Base-by-base conservation (phyloP, 1,140 invertebrate species). In the Scaptomyza graminum region DNA sequence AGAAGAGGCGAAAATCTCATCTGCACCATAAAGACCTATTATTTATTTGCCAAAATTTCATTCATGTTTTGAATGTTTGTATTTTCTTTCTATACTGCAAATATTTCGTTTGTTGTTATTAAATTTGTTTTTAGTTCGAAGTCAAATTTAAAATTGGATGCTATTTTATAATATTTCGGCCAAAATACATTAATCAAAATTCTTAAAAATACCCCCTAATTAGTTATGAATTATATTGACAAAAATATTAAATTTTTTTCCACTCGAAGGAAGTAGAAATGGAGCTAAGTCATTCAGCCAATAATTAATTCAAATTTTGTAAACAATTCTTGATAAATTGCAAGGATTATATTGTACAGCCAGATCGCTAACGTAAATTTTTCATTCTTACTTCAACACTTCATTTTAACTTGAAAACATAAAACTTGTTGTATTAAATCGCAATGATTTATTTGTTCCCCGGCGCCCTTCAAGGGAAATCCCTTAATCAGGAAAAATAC, bases 11-110 rank as follows among this genome's bases (percentile, higher is more conserved):
- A 31, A 34, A 34, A 9, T 7, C 28, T 5, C 28, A 37, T 34
- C n/a, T 3, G 6, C 39, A 7, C 15, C 62, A 50, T 62, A 70
- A 71, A 78, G 64, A 72, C 68, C 74, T 76, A 79, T 88, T 83
- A 88, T 87, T 87, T 87, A 87, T 87, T 62, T 75, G 69, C 54
- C 68, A 79, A 85, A 76, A 79, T 74, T 87, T 79, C 84, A 88
- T 87, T 87, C 83, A 87, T 87, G 67, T 84, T 84, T 84, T 43
- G 44, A 56, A 66, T 75, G 46, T 57, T 79, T 79, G 63, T 71
- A 49, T 54, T 47, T 41, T 15, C 56, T 41, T 22, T 34, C 25
- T 31, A 31, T 31, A 31, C 5, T 31, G 1, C 28, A 31, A 31
- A 31, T 31, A 31, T 31, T 31, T 56, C 65, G 49, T 39, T 34